Evolutionary conservation across 2,797 vertebrate genomes (phyloP).

Genomic region (Acanthopagrus latus): DNA sequence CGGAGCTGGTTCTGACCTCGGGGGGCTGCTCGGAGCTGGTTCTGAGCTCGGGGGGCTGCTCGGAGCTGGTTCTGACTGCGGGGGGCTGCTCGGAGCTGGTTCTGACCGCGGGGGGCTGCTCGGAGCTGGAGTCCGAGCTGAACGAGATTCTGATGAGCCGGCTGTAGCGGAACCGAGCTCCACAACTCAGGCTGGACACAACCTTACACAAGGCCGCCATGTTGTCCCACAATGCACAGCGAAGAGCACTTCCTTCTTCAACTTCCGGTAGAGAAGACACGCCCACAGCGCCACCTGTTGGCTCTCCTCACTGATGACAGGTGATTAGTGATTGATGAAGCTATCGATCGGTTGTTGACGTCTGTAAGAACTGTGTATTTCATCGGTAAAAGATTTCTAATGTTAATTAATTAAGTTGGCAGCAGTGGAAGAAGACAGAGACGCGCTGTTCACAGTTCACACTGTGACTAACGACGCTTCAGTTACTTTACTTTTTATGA

Average conservation of each 20-base stretch:
- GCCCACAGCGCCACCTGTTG: conserved; percentile 7
- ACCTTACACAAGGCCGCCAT: conserved; percentile 74
- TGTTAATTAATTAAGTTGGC: too few relatives aligned
- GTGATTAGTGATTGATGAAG: too few relatives aligned
- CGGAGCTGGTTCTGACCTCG: too few relatives aligned
- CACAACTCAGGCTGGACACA: neutral
- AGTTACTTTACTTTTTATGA: too few relatives aligned
- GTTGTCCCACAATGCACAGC: conserved; percentile 28
- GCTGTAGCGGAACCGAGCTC: neutral
- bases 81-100: conserved; percentile 4
- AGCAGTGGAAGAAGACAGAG: too few relatives aligned
- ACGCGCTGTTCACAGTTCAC: too few relatives aligned
- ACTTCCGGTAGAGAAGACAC: neutral
- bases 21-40: neutral
- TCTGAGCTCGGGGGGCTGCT: neutral
- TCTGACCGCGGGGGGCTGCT: neutral
- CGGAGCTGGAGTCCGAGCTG: neutral
- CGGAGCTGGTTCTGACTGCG: neutral
- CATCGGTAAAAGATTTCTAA: too few relatives aligned
- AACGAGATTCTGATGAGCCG: neutral
- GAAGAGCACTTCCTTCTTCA: fast-evolving
- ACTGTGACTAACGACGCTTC: too few relatives aligned
- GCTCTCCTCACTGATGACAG: neutral
- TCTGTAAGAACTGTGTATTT: too few relatives aligned
- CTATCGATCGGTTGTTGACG: too few relatives aligned